Base-by-base conservation (phyloP, 1,140 invertebrate species). In the Gerris buenoi region DNA sequence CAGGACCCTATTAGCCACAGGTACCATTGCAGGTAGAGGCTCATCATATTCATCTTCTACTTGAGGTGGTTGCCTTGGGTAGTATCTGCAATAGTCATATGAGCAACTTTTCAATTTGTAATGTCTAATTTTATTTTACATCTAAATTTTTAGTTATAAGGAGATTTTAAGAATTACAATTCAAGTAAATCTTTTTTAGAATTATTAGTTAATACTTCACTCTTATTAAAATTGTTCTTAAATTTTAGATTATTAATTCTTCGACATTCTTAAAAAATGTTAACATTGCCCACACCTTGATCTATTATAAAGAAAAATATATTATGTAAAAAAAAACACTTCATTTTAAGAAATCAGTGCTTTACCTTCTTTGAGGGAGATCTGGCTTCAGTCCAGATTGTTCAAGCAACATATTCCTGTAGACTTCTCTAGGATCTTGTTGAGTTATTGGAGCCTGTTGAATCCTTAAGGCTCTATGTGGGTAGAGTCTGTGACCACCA, bases 401-500 rank as follows among this genome's bases (percentile, higher is more conserved):
- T 26, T 69, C 68, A 3, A 69, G 46, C 63, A 69, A 29, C 63
- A 57, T 46, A 59, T 69, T 69, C 27, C 68, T 64, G 63, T 69
- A 69, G 25, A 69, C 29, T 27, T 69, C 61, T 25, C 65, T 63
- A 46, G 59, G 68, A 29, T 69, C 68, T 10, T 46, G n/a, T 1
- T 27, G 59, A 60, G 27, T 75, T 66, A 63, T 75, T 10, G 33
- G 33, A 18, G 33, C 5, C 18, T 5, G 33, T 46, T 46, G 33
- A 10, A 46, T 5, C 67, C 69, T 82, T 81, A 68, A 79, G 77
- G 64, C 80, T 68, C 58, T 73, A 75, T 69, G 80, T 75, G 77
- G 71, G 76, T 77, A 77, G 67, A 78, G 73, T 61, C 77, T 72
- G 69, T 67, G 15, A 75, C 74, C 18, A 73, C 68, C 69, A 10